phyloP scores from a whole-genome alignment of 2,113 vertebrate species.

The Oceanites oceanicus region DNA sequence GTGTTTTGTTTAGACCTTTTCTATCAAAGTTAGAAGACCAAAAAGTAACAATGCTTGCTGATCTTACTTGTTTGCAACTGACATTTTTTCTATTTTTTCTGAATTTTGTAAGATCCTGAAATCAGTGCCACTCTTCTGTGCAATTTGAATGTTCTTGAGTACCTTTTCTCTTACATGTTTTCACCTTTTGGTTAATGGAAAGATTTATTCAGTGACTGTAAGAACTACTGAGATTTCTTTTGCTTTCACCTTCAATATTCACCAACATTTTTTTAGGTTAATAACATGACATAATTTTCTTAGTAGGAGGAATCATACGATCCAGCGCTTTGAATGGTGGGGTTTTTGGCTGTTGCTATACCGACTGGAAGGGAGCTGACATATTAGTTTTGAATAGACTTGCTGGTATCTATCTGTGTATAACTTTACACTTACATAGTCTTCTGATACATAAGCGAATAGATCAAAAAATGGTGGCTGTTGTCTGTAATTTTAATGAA shows the following conservation, averaged over 20 bases:
- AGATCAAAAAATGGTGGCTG: background rate
- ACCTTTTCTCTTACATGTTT: background rate
- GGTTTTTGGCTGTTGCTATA: background rate
- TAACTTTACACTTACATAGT: background rate
- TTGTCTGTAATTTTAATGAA: background rate
- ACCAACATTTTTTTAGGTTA: background rate
- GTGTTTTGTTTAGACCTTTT: background rate
- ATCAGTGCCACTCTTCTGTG: background rate
- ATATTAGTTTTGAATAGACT: background rate
- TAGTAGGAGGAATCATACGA: background rate
- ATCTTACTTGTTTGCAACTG: background rate
- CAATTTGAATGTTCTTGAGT: background rate
- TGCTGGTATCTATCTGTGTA: background rate
- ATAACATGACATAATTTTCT: background rate
- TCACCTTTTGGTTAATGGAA: background rate
- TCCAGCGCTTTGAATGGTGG: background rate
- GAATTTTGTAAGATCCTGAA: background rate
- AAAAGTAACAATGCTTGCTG: background rate
- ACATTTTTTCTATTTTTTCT: background rate
- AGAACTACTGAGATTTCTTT: background rate
- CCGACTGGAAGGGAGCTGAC: background rate
- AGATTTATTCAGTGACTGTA: background rate
- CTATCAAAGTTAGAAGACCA: background rate
- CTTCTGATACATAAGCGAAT: background rate
- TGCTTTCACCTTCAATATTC: background rate